Percentiles rank a stretch among this genome's conserved stretches.
phyloP scores from a whole-genome alignment of 2,888 invertebrate species.

The Conus canariensis region DNA sequence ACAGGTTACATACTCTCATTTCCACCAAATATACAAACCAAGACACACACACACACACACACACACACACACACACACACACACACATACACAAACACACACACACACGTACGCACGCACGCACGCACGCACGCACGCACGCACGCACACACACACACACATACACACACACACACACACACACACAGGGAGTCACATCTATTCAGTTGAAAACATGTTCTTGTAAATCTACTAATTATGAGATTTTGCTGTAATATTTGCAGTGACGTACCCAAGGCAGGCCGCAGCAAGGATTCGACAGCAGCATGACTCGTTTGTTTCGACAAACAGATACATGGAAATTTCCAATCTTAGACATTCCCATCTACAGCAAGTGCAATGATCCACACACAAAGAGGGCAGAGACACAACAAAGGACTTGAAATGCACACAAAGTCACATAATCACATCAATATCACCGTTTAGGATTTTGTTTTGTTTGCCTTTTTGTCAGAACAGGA shows the following conservation, averaged over 20 bases:
- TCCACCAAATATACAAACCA: no score
- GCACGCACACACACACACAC: not conserved
- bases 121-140: not conserved
- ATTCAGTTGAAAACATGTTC: no score
- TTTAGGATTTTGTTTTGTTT: no score
- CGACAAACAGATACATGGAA: not conserved
- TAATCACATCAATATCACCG: no score
- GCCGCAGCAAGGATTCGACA: not conserved
- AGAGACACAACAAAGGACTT: not conserved
- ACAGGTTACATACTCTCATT: no score
- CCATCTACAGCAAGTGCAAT: no score
- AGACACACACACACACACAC: constrained; percentile 1
- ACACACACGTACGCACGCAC: not conserved
- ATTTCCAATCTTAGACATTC: no score
- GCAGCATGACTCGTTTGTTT: not conserved
- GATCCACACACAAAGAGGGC: no score
- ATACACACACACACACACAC: not conserved
- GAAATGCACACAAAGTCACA: not conserved
- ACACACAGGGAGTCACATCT: no score
- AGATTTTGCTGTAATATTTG: no score
- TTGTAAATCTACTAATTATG: no score
- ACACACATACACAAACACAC: not conserved
- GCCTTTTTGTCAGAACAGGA: not conserved
- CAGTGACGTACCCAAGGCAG: no score
- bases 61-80: constrained; percentile 15